Evolutionary conservation across 2,797 vertebrate genomes (phyloP).

Genomic region (Potorous gilbertii): DNA sequence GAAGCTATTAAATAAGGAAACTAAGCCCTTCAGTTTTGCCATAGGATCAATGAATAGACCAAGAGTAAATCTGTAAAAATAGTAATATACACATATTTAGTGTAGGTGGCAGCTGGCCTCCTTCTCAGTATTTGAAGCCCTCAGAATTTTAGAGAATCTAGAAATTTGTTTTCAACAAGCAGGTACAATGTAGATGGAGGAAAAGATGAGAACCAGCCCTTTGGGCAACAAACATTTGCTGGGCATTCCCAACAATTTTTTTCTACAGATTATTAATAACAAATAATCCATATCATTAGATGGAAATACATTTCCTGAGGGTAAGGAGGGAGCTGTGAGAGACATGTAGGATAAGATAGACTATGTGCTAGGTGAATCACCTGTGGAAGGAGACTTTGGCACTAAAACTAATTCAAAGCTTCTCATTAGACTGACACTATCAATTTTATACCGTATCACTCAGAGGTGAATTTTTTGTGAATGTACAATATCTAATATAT

Average conservation of each 20-base stretch:
- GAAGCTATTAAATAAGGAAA: background rate
- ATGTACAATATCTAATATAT: background rate
- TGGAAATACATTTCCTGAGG: background rate
- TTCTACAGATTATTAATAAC: background rate
- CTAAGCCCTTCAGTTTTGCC: background rate
- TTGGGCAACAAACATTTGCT: background rate
- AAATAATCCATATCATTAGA: background rate
- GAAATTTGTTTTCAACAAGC: background rate
- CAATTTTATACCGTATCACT: background rate
- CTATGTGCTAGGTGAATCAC: background rate
- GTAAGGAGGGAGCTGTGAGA: background rate
- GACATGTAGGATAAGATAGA: background rate
- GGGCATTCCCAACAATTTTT: background rate
- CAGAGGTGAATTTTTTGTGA: background rate
- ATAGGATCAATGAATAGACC: background rate
- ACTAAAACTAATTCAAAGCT: background rate
- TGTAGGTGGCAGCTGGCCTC: background rate
- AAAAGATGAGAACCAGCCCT: background rate
- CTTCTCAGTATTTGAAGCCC: background rate
- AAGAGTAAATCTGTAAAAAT: background rate
- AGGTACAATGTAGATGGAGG: background rate
- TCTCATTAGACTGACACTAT: background rate
- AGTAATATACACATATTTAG: background rate
- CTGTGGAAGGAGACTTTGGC: background rate
- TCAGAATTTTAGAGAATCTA: background rate